Evolutionary conservation across 2,888 invertebrate genomes (phyloP).

Genomic region (Malachius bipustulatus): DNA sequence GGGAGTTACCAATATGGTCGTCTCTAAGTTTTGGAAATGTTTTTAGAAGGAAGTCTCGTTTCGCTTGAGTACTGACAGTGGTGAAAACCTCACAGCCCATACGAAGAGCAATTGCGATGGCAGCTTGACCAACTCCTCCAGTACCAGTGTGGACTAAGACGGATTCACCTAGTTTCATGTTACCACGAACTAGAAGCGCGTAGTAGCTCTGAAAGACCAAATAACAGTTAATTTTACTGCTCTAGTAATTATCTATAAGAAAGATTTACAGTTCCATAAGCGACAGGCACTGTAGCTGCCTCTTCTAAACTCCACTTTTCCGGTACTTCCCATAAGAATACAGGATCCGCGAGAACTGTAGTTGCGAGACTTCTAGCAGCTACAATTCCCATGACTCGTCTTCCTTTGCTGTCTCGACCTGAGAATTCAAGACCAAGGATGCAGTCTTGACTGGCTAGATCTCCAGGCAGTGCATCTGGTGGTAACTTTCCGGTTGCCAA

Average conservation of each 20-base stretch:
- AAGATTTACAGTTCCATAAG: slow-evolving; percentile 66
- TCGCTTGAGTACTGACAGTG: slow-evolving; percentile 80
- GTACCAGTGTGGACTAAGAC: slow-evolving; percentile 92
- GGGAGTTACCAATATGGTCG: slow-evolving; percentile 78
- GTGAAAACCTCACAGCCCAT: slow-evolving; percentile 84
- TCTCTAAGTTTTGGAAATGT: slow-evolving; percentile 77
- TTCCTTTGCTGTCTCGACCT: slow-evolving; percentile 62
- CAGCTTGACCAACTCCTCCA: slow-evolving; percentile 95
- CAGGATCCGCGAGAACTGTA: slow-evolving; percentile 70
- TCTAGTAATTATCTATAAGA: slow-evolving; percentile 3
- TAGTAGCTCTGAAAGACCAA: slow-evolving; percentile 68
- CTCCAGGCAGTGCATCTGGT: slow-evolving; percentile 90
- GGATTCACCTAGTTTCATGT: slow-evolving; percentile 68
- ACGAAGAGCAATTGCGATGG: slow-evolving; percentile 84
- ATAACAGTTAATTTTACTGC: slow-evolving; percentile 6
- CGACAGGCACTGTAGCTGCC: slow-evolving; percentile 90
- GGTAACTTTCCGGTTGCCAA: slow-evolving; percentile 93
- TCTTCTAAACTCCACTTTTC: slow-evolving; percentile 78
- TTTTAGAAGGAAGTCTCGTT: slow-evolving; percentile 75
- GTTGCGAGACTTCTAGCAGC: slow-evolving; percentile 83
- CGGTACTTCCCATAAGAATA: slow-evolving; percentile 84
- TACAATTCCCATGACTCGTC: slow-evolving; percentile 87
- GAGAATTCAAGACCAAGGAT: slow-evolving; percentile 91
- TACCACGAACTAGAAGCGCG: slow-evolving; percentile 78
- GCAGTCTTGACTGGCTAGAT: slow-evolving; percentile 79